Evolutionary conservation across 2,113 vertebrate genomes (phyloP).

Genomic region (Bos indicus): DNA sequence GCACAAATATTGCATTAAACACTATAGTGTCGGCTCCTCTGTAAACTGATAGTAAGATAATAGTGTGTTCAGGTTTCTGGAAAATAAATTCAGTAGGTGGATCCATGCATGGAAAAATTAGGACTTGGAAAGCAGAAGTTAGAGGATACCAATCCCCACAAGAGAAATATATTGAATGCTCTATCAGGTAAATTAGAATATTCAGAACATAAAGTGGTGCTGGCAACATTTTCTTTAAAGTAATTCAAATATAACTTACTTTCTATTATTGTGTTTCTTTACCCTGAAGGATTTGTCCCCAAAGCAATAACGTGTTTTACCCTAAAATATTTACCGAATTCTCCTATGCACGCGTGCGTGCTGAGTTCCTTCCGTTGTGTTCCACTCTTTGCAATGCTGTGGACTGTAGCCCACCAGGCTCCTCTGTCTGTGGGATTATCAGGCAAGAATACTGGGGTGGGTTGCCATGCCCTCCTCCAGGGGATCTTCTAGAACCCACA

Average conservation of each 20-base stretch:
- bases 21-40: not conserved
- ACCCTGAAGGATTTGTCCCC: not conserved
- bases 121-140: not conserved
- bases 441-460: not conserved
- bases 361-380: not conserved
- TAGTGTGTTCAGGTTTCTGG: conserved; percentile 8
- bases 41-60: conserved; percentile 27
- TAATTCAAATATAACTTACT: not conserved
- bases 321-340: not conserved
- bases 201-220: not conserved
- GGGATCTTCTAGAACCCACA: not conserved
- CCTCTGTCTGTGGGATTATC: not conserved
- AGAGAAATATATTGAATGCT: not conserved
- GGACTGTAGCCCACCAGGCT: not conserved
- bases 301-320: not conserved
- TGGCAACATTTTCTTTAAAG: not conserved
- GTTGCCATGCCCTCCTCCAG: not conserved
- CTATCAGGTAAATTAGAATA: not conserved
- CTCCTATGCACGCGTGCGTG: rapidly evolving
- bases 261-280: not conserved
- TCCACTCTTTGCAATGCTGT: not conserved
- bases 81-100: conserved; percentile 36
- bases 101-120: conserved; percentile 13
- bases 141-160: not conserved
- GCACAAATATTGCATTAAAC: conserved; percentile 28